These are phyloP conservation scores for Panulirus ornatus DNA, from an alignment of 1,140 invertebrate species.

Conservation along the genomic window DNA sequence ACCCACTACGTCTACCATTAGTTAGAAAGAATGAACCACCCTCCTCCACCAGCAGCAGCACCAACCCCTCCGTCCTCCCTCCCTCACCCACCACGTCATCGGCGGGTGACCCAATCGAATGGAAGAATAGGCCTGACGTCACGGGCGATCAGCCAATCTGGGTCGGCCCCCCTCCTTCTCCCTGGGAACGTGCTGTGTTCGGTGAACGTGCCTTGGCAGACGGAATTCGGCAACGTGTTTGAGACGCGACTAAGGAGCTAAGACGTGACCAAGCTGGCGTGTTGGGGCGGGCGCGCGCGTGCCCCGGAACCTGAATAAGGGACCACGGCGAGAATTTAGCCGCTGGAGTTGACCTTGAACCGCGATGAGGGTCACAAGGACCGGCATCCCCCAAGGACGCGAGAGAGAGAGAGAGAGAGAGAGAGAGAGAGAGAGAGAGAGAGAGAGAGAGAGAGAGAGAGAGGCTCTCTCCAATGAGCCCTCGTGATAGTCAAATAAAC, in stretches of 20 bases:
- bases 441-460: constrained; percentile 26
- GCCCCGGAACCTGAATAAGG: constrained; percentile 35
- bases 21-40: neutral
- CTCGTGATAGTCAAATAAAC: no score
- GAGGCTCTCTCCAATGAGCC: no score
- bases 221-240: constrained; percentile 14
- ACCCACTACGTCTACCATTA: neutral
- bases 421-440: no score
- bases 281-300: constrained; percentile 10
- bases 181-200: constrained; percentile 20
- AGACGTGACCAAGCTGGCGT: constrained; percentile 24
- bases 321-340: constrained; percentile 37
- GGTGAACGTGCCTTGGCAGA: constrained; percentile 39
- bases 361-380: constrained; percentile 21
- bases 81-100: neutral
- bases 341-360: constrained; percentile 34
- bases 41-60: no score
- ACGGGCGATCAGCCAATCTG: constrained; percentile 5
- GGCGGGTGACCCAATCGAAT: neutral
- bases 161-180: no score
- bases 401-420: no score
- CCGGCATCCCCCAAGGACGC: no score
- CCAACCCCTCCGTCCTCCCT: no score
- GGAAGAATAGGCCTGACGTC: neutral
- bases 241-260: neutral